phyloP scores from a whole-genome alignment of 2,113 vertebrate genomes.

The human (Homo sapiens) region GRCh38 chr9:20592501-20593000 shows the following conservation, averaged over 20 bases:
- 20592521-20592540: not conserved
- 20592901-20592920: conserved; percentile 49
- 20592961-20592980: conserved; percentile 17
- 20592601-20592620: not conserved
- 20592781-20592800: not conserved
- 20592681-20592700: conserved; percentile 20
- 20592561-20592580: not conserved
- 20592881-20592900: conserved; percentile 64
- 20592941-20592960: conserved; percentile 51
- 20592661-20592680: not conserved
- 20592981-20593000: conserved; percentile 64
- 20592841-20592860: conserved; percentile 60
- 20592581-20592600: not conserved
- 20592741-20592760: not conserved
- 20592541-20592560: not conserved
- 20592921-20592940: conserved; percentile 64
- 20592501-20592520: not conserved
- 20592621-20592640: not conserved
- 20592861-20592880: conserved; percentile 68
- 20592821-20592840: conserved; percentile 50
- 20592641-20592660: not conserved
- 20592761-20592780: not conserved
- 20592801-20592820: conserved; percentile 28
- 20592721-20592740: not conserved
- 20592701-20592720: not conserved